Evolutionary conservation across 2,113 vertebrate genomes (phyloP), one percentile per base, ranked within the genome.

Genomic region (Haemorhous mexicanus): DNA sequence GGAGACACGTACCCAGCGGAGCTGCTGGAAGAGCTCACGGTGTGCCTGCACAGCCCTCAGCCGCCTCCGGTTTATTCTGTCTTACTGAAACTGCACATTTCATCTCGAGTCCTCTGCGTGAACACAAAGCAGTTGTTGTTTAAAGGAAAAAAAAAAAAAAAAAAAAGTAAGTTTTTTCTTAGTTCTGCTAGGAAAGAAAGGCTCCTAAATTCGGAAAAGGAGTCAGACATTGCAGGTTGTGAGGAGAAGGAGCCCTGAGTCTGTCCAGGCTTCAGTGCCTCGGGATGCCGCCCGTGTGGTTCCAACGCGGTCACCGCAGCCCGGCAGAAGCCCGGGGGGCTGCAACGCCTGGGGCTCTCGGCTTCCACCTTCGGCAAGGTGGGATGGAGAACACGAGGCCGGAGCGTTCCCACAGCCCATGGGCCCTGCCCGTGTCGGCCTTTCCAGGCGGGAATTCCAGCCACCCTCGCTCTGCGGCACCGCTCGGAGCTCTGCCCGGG

Each of bases 21-120:
- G 8, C 1, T 24, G 39, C 3, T 37, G 8, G 8, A 50, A 43
- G 4, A 46, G 11, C 55, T 20, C 28, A 6, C 24, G 0, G 4
- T 13, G 62, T 11, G 43, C 37, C 43, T 7, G 5, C 26, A 22
- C 23, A 26, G 8, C 55, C 16, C 30, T 14, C 49, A 14, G 33
- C 12, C 23, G 39, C 17, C 32, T 37, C 33, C 23, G 11, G 37
- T 30, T 32, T 19, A 10, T 2, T 17, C 6, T 18, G 16, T 56
- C 75, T n/a, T 49, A 39, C 47, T 63, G 70, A 66, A 69, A 76
- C 4, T 24, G 18, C 39, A 39, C 13, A 2, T 61, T 39, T 46
- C 35, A 50, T n/a, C 16, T 62, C 44, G 7, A 68, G 33, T 46
- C 27, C 24, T 63, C 1, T 5, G 32, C 0, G 3, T 33, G 50